Evolutionary conservation across 2,113 vertebrate species (phyloP).

Genomic region (Lasiurus borealis): DNA sequence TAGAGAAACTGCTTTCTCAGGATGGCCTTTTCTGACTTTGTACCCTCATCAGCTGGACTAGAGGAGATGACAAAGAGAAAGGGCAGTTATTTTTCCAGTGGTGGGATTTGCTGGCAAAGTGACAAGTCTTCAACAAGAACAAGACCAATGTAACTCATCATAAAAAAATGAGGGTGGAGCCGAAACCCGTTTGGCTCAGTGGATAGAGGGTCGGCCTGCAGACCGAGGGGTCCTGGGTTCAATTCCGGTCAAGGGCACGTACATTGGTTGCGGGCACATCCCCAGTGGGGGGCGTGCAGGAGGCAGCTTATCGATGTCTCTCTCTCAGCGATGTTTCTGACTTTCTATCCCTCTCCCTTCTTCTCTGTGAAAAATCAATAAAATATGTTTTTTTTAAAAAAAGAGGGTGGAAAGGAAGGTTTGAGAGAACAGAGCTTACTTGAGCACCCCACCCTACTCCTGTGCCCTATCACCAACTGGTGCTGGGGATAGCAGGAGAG

Average conservation of each 20-base stretch:
- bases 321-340: too few relatives aligned
- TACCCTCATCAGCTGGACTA: not conserved
- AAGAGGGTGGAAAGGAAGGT: not conserved
- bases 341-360: too few relatives aligned
- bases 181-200: too few relatives aligned
- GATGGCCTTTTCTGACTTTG: not conserved
- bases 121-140: not conserved
- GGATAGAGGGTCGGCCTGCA: too few relatives aligned
- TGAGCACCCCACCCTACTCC: not conserved
- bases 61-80: not conserved
- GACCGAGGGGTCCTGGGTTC: too few relatives aligned
- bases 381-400: too few relatives aligned
- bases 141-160: not conserved
- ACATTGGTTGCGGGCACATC: too few relatives aligned
- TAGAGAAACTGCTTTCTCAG: not conserved
- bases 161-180: not conserved
- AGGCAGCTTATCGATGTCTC: too few relatives aligned
- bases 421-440: not conserved
- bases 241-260: too few relatives aligned
- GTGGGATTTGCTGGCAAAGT: not conserved
- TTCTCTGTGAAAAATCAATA: too few relatives aligned
- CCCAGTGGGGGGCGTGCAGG: too few relatives aligned
- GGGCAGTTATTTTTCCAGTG: not conserved
- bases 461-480: not conserved
- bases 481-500: not conserved